phyloP scores from a whole-genome alignment of 1,140 invertebrate species.

The Leptestheria dahalacensis region DNA sequence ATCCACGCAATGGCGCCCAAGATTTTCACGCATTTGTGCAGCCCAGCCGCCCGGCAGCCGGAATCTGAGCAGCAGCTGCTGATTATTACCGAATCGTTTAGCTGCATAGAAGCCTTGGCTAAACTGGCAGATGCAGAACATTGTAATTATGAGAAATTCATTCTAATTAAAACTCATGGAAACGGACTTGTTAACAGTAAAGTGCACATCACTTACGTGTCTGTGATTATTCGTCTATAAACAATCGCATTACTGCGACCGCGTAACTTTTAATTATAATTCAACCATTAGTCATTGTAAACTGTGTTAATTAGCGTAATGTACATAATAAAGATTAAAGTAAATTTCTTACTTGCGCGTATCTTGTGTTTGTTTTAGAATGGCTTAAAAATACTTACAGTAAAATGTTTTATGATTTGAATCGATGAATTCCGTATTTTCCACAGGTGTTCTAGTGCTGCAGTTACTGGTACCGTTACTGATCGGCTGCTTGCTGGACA shows the following conservation, averaged over 20 bases:
- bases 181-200: too few species aligned
- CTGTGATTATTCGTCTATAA: too few species aligned
- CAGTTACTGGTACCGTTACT: conserved; percentile 73
- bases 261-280: too few species aligned
- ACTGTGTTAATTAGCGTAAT: too few species aligned
- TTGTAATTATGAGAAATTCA: too few species aligned
- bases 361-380: not conserved
- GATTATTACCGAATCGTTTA: conserved; percentile 39
- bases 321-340: too few species aligned
- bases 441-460: conserved; percentile 70
- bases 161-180: too few species aligned
- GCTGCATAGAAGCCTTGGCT: conserved; percentile 53
- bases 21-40: conserved; percentile 51
- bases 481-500: conserved; percentile 64
- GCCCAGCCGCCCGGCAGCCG: not conserved
- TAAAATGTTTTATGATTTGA: too few species aligned
- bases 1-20: conserved; percentile 64
- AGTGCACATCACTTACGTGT: too few species aligned
- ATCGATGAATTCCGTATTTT: conserved; percentile 19
- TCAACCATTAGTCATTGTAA: too few species aligned
- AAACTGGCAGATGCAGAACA: conserved; percentile 55
- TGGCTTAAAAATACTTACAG: not conserved
- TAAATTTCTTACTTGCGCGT: not conserved
- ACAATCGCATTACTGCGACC: too few species aligned
- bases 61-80: conserved; percentile 31